Evolutionary conservation across 2,113 vertebrate species (phyloP).

Genomic region (Gnathonemus echidnorhynchus): DNA sequence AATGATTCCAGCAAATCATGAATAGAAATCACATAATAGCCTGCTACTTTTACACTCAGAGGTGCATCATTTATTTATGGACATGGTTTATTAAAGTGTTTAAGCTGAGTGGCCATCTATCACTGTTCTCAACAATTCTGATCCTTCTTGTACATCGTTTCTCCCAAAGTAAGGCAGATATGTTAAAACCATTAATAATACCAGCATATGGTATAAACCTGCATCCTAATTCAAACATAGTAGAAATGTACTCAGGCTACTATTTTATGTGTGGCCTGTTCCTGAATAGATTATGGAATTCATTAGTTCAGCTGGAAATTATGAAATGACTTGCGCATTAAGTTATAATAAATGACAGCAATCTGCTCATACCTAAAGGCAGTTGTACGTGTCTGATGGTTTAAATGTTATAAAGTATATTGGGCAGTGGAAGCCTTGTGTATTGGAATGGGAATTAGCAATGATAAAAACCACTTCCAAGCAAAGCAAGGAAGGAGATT

Average conservation of each 20-base stretch:
- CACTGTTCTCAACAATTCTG: not conserved
- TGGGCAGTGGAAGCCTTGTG: not conserved
- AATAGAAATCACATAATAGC: not conserved
- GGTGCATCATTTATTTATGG: not conserved
- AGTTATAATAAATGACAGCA: not conserved
- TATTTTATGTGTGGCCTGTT: not conserved
- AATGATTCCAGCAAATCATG: not conserved
- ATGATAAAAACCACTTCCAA: not conserved
- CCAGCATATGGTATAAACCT: not conserved
- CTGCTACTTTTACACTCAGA: not conserved
- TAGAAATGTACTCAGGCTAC: not conserved
- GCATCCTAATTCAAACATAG: not conserved
- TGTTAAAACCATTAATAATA: not conserved
- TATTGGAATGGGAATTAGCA: not conserved
- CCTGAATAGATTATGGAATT: not conserved
- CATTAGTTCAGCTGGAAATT: not conserved
- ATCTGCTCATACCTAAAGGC: not conserved
- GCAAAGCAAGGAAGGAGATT: slow-evolving; percentile 1
- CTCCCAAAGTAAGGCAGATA: not conserved
- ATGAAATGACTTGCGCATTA: not conserved
- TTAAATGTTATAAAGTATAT: not conserved
- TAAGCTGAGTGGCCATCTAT: not conserved
- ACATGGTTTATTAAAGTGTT: slow-evolving; percentile 1
- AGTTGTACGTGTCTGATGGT: not conserved
- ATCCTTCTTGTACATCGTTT: not conserved